phyloP scores from a whole-genome alignment of 2,797 vertebrate genomes.

The Tangara arthus region DNA sequence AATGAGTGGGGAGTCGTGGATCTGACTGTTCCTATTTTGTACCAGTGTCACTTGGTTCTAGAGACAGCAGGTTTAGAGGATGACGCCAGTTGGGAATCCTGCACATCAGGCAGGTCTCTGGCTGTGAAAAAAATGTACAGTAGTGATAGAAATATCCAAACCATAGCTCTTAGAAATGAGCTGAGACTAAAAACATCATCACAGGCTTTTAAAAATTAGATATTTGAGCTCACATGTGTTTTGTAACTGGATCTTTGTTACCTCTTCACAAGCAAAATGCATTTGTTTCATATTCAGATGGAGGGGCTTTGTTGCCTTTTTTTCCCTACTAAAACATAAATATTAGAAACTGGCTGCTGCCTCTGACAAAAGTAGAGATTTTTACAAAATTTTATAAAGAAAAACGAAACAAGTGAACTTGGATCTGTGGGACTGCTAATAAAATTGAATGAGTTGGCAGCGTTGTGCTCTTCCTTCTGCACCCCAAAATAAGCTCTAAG shows the following conservation, averaged over 20 bases:
- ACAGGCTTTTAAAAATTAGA: not conserved
- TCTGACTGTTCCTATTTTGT: not conserved
- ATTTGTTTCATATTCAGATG: not conserved
- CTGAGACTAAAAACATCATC: not conserved
- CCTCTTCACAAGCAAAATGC: not conserved
- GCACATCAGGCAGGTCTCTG: not conserved
- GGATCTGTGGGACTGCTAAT: not conserved
- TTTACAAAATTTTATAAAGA: not conserved
- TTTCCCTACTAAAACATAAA: not conserved
- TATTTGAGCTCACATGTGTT: not conserved
- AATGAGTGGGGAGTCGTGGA: not conserved
- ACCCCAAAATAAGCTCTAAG: not conserved
- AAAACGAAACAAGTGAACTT: not conserved
- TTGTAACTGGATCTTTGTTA: not conserved
- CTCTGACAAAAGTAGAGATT: not conserved
- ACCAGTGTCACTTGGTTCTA: not conserved
- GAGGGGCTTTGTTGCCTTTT: rapidly evolving
- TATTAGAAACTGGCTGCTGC: not conserved
- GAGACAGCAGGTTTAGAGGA: not conserved
- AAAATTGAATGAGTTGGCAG: not conserved
- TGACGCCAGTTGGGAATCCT: not conserved
- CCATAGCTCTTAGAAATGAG: not conserved
- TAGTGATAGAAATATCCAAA: not conserved
- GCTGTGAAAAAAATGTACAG: not conserved
- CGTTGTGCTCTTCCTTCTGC: not conserved